These are phyloP conservation scores for Pissodes strobi DNA, from an alignment of 1,140 invertebrate species.

Conservation along the genomic window DNA sequence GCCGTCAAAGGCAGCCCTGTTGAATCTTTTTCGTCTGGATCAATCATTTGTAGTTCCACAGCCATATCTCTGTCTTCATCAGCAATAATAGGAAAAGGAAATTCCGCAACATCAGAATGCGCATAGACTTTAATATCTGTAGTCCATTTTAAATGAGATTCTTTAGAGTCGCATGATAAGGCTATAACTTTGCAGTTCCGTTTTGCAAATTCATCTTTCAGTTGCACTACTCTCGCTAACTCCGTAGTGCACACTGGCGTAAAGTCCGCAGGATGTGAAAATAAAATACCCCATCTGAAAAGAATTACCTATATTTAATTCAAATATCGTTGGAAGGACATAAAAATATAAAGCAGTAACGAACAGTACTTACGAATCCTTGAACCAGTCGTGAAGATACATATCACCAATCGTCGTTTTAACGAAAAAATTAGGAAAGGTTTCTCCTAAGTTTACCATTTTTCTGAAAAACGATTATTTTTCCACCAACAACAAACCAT, in stretches of 20 bases:
- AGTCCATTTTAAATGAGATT: conserved; percentile 80
- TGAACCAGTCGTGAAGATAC: conserved; percentile 79
- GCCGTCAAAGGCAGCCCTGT: conserved; percentile 77
- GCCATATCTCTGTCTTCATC: conserved; percentile 80
- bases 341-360: no score
- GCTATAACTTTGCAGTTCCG: conserved; percentile 83
- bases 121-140: conserved; percentile 81
- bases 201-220: conserved; percentile 76
- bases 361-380: conserved; percentile 68
- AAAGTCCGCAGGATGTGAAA: conserved; percentile 92
- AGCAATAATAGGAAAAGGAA: conserved; percentile 87
- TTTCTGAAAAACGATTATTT: no score
- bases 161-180: conserved; percentile 81
- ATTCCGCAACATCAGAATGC: conserved; percentile 67
- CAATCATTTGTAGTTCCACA: conserved; percentile 82
- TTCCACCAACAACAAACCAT: no score
- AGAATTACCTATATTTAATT: no score
- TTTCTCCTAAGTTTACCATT: conserved; percentile 68
- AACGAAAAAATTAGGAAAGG: conserved; percentile 79
- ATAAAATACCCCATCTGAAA: conserved; percentile 83
- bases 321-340: no score
- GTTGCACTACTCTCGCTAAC: conserved; percentile 76
- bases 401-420: conserved; percentile 74
- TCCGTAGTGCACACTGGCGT: conserved; percentile 96
- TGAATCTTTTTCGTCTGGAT: conserved; percentile 76